Base-by-base conservation (phyloP, 2,797 vertebrate species). In the Micropoecilia bifurca region DNA sequence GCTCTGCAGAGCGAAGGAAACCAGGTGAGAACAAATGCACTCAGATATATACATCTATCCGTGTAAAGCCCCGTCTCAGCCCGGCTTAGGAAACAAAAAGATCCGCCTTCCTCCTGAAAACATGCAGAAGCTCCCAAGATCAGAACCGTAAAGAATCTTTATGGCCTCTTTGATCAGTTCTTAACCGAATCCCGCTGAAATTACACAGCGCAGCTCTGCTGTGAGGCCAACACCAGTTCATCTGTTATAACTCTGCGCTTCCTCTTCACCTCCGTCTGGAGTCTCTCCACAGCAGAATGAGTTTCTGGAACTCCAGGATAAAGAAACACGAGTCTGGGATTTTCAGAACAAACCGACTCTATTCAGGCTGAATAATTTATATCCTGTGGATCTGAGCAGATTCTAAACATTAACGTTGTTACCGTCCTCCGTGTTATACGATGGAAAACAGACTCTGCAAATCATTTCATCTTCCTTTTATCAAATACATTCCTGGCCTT, bases 111-210 rank as follows among this genome's bases (percentile, higher is more conserved):
- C 57, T 83, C 73, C 78, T 39, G 66, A 69, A 81, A 87, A 85
- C 83, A 87, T 41, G 73, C 50, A 80, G 80, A 47, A 87, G 81
- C 74, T 80, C 84, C 74, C 36, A 66, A 63, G 83, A 87, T 87
- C 87, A 77, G 78, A 86, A 91, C 80, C 1, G 30, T 47, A 68
- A 22, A 33, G 88, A 90, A 91, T 91, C 83, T 80, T 85, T 91
- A 92, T 89, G 86, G 91, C 86, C 89, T 90, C 71, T 89, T 73
- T 59, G 82, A 87, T 88, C 81, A 78, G 71, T 22, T 41, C 78
- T 71, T 45, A 75, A 74, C 83, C 71, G 79, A 83, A 83, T 89
- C 87, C 84, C 84, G 45, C 75, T 77, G 85, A 89, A 89, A 84
- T 81, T 76, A 74, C 78, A 73, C 76, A 79, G 66, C 66, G 50